Percentiles rank a stretch among this genome's conserved stretches.
These are phyloP conservation scores for Chromis chromis DNA, from an alignment of 2,797 vertebrate species.

Conservation along the genomic window DNA sequence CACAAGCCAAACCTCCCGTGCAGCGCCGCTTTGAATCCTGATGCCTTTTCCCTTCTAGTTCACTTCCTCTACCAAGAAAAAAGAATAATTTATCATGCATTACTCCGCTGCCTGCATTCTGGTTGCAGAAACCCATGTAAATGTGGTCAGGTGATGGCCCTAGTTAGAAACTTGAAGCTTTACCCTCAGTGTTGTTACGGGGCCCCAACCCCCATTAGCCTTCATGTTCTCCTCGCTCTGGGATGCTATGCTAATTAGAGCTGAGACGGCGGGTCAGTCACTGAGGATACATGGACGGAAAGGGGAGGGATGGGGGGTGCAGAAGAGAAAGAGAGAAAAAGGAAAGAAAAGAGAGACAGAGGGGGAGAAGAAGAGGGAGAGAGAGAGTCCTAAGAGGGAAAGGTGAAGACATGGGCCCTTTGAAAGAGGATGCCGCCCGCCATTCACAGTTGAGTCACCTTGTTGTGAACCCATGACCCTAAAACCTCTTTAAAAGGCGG, in stretches of 20 bases:
- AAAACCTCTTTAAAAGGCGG: conserved; percentile 81
- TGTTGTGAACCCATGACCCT: conserved; percentile 84
- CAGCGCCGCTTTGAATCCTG: conserved; percentile 54
- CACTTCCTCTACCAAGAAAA: conserved; percentile 49
- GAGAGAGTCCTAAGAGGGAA: conserved; percentile 62
- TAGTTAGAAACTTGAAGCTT: conserved; percentile 73
- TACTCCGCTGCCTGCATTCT: conserved; percentile 55
- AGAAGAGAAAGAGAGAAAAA: conserved; percentile 29
- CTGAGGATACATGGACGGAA: conserved; percentile 68
- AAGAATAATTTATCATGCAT: conserved; percentile 70
- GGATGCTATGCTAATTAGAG: conserved; percentile 84
- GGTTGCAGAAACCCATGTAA: conserved; percentile 63
- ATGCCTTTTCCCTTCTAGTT: conserved; percentile 41
- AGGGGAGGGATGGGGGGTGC: conserved; percentile 20
- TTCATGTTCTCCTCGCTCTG: conserved; percentile 79
- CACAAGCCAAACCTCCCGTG: conserved; percentile 46
- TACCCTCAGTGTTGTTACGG: conserved; percentile 68
- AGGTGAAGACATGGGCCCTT: conserved; percentile 76
- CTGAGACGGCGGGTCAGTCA: conserved; percentile 69
- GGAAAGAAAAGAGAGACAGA: conserved; percentile 45
- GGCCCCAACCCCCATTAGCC: conserved; percentile 74
- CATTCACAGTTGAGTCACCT: conserved; percentile 84
- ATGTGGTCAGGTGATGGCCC: conserved; percentile 73
- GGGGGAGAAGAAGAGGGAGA: conserved; percentile 30
- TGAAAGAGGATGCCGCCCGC: conserved; percentile 81